Base-by-base conservation (phyloP, 1,140 invertebrate species). In the Halesus radiatus region DNA sequence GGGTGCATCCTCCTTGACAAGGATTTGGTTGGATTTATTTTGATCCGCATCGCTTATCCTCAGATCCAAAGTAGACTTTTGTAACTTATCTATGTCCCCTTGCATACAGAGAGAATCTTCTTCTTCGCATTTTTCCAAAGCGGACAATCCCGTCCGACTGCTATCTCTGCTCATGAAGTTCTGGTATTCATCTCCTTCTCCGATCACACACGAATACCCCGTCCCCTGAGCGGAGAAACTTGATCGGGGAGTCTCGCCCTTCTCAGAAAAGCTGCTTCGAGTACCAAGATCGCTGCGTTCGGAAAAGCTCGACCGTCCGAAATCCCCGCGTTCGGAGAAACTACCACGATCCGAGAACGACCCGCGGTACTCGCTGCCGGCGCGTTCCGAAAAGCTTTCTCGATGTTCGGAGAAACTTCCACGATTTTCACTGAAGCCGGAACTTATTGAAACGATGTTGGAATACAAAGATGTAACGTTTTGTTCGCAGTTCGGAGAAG, bases 381-480 rank as follows among this genome's bases (percentile, higher is more conserved):
- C 80, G 8, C 78, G 73, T 70, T 84, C 82, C 0, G 89, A 90
- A 80, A 90, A 90, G 0, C 88, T 89, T 75, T 89, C 88, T 16
- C 89, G 68, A 62, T 89, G 88, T 62, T 90, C 89, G 0, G 88
- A 89, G 76, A 90, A 90, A 23, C 87, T 88, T 0, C 88, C 88
- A 0, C 89, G 80, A 68, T 89, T 90, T 74, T 90, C 89, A 72
- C 88, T 89, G 66, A 90, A 90, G 0, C 89, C 89, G 0, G 89
- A 89, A 80, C 89, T 90, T 15, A 87, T 86, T 0, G 88, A 89
- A 0, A 90, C 88, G 15, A 89, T 88, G 80, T 90, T 89, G 0
- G 89, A 90, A 80, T 89, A 90, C 8, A 90, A 88, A 0, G 88
- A 89, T 7, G 89, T 88, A 0, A 89, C 79, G 64, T 89, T 89